Percentiles rank a stretch among this genome's conserved stretches.
phyloP scores from a whole-genome alignment of 2,113 vertebrate genomes.

The Phrynosoma blainvillii region DNA sequence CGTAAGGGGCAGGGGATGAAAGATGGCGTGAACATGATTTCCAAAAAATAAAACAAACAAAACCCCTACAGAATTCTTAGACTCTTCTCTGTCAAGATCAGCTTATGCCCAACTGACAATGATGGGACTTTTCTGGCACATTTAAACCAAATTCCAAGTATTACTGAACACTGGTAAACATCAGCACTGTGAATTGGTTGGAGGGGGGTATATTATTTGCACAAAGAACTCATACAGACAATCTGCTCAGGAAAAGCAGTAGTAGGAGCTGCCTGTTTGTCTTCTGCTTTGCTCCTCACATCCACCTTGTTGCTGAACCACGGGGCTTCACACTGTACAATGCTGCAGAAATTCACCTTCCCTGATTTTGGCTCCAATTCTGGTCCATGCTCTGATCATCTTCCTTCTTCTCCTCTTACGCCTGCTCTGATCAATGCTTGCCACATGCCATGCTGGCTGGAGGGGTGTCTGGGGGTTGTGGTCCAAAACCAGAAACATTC shows the following conservation, averaged over 20 bases:
- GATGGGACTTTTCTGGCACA: neutral
- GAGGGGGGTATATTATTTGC: neutral
- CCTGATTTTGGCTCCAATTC: too few species aligned
- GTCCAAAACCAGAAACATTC: neutral
- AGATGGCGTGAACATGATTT: neutral
- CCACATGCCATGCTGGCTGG: neutral
- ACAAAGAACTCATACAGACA: neutral
- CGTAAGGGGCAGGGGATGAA: neutral
- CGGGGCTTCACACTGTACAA: neutral
- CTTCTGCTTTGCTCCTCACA: neutral
- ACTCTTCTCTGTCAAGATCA: neutral
- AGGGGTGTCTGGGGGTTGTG: neutral
- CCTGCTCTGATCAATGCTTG: neutral
- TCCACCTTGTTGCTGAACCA: neutral
- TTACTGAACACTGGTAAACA: neutral
- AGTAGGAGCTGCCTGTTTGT: neutral
- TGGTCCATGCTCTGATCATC: too few species aligned
- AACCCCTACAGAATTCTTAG: neutral
- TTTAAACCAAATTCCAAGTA: neutral
- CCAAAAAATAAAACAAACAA: neutral
- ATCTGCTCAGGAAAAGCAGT: neutral
- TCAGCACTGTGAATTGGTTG: neutral
- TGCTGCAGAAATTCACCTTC: neutral
- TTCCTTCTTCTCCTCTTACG: neutral
- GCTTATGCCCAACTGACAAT: neutral